phyloP scores from a whole-genome alignment of 2,113 vertebrate genomes.

The Hylia prasina region DNA sequence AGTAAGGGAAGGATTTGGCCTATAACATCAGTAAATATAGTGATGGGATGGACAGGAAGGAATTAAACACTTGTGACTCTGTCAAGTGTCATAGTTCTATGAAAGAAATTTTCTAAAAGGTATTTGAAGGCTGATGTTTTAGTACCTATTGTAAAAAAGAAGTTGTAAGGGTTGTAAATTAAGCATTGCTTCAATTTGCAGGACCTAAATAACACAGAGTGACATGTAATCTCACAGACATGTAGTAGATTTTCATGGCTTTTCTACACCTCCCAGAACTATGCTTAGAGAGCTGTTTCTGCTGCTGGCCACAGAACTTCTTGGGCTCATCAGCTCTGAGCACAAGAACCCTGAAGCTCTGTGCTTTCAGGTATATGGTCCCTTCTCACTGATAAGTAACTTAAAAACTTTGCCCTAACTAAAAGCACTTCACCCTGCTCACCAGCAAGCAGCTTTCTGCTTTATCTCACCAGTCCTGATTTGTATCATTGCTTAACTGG shows the following conservation, averaged over 20 bases:
- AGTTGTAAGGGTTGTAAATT: background rate
- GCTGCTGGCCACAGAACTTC: background rate
- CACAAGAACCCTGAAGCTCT: background rate
- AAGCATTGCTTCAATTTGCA: background rate
- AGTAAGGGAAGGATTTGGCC: constrained; percentile 27
- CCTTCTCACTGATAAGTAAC: background rate
- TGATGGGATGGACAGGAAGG: constrained; percentile 17
- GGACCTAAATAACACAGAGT: background rate
- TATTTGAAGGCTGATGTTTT: background rate
- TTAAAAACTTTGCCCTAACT: background rate
- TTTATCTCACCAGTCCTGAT: background rate
- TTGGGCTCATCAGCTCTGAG: background rate
- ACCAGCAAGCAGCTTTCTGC: background rate
- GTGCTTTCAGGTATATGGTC: background rate
- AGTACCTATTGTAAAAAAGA: background rate
- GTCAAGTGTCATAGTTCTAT: background rate
- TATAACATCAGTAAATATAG: constrained; percentile 26
- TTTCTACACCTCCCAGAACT: background rate
- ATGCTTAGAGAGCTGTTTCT: background rate
- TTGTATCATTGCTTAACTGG: background rate
- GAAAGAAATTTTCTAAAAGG: background rate
- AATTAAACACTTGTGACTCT: background rate
- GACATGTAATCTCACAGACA: background rate
- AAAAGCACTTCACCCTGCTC: background rate
- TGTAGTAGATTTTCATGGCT: background rate